Evolutionary conservation across 2,797 vertebrate species (phyloP), one percentile per base, ranked within the genome.

Genomic region (Tapera naevia): DNA sequence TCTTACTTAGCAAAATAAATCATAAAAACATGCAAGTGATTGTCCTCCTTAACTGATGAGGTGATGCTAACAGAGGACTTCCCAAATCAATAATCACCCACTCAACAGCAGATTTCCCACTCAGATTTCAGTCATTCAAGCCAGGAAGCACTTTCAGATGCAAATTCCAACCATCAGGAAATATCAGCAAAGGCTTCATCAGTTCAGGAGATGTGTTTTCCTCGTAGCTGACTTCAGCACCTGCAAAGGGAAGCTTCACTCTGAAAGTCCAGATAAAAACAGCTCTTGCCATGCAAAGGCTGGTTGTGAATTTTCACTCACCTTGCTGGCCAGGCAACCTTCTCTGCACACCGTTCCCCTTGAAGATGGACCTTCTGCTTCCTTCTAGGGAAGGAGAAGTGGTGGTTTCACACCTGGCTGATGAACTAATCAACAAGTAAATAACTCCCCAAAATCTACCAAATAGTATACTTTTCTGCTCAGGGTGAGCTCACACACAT

Each of bases 141-240:
- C 25, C 76, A 80, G 89, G 73, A 88, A 84, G 60, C 16, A 12
- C 65, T 91, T 82, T 19, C 51, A 28, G 71, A 80, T 94, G 80
- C 41, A 88, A 74, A 92, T 76, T 62, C 41, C 66, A 39, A 71
- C 71, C 54, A 69, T 41, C 54, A 28, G 65, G 71, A 62, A 81
- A 21, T 39, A 66, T 1, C 41, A 35, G 23, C 14, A 66, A 35
- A 72, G 16, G 57, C 17, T 86, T 56, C 16, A 9, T 9, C 43
- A 10, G 30, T 22, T 91, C 45, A 71, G 4, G 2, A 43, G 37
- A 57, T 17, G 11, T 24, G 8, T 43, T 85, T 37, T 60, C n/a
- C 27, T 75, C 2, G 4, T 13, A 18, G 37, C 19, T 12, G 33
- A 33, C 33, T 70, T 50, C 64, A 22, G 60, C 61, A 24, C 56